Evolutionary conservation across 2,888 invertebrate species (phyloP).

Genomic region (Scrobipalpa costella): DNA sequence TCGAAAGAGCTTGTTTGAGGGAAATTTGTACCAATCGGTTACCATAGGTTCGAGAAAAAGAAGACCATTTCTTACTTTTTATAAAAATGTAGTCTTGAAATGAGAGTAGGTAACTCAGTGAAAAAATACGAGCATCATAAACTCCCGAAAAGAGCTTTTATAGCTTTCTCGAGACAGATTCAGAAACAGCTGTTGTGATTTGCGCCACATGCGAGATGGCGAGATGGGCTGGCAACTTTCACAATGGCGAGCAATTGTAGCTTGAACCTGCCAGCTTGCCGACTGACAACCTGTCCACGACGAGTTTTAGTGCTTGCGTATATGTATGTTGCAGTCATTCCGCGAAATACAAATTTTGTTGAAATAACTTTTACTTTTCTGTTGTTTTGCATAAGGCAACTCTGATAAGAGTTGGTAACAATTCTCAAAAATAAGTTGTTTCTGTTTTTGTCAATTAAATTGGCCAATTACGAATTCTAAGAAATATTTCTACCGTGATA

Average conservation of each 20-base stretch:
- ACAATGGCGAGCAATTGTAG: slow-evolving; percentile 48
- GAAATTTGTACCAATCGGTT: too few species aligned
- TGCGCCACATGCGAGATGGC: slow-evolving; percentile 37
- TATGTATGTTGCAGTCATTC: slow-evolving; percentile 38
- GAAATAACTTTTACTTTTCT: too few species aligned
- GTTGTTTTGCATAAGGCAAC: too few species aligned
- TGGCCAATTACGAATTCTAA: too few species aligned
- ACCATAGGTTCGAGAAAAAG: too few species aligned
- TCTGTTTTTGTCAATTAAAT: too few species aligned
- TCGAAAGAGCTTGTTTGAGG: too few species aligned
- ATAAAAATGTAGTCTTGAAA: background rate
- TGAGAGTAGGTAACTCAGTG: background rate
- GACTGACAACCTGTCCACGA: slow-evolving; percentile 54
- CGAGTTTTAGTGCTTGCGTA: slow-evolving; percentile 54
- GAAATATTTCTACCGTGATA: too few species aligned
- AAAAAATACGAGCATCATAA: slow-evolving; percentile 13
- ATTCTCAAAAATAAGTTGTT: too few species aligned
- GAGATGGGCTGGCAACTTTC: slow-evolving; percentile 49
- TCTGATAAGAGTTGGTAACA: too few species aligned
- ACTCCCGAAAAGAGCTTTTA: slow-evolving; percentile 16
- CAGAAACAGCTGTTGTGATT: slow-evolving; percentile 27
- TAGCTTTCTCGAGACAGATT: slow-evolving; percentile 17
- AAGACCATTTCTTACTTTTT: background rate
- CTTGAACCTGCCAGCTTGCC: slow-evolving; percentile 33
- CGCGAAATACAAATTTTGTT: background rate